Percentiles rank a stretch among this genome's conserved stretches.
phyloP scores from a whole-genome alignment of 2,113 vertebrate genomes.

The Daboia siamensis region DNA sequence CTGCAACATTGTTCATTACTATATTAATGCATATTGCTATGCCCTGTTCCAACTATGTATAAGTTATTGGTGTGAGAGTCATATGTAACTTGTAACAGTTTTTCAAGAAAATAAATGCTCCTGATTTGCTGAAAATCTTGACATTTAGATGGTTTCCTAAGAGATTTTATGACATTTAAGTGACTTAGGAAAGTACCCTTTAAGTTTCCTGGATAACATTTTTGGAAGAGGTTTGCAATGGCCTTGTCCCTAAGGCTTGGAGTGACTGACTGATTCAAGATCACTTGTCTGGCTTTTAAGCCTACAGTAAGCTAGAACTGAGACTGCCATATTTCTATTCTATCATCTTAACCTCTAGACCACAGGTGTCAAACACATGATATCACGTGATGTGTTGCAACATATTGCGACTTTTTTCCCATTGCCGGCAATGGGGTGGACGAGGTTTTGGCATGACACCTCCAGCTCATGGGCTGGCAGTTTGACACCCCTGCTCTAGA shows the following conservation, averaged over 20 bases:
- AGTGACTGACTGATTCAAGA: background rate
- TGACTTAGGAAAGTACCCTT: background rate
- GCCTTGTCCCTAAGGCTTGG: background rate
- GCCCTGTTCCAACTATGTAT: background rate
- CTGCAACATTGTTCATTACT: background rate
- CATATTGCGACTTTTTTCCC: too few relatives aligned
- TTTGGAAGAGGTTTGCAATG: background rate
- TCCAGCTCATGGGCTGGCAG: too few relatives aligned
- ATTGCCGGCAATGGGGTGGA: too few relatives aligned
- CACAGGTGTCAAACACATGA: too few relatives aligned
- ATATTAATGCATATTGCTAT: background rate
- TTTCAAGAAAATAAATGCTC: background rate
- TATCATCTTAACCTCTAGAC: background rate
- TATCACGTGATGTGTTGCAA: too few relatives aligned
- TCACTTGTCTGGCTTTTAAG: background rate
- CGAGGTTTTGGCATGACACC: too few relatives aligned
- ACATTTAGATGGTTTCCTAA: background rate
- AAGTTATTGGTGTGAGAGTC: background rate
- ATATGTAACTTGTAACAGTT: background rate
- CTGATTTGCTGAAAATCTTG: background rate
- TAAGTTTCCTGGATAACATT: background rate
- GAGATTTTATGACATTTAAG: background rate
- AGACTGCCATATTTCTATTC: background rate
- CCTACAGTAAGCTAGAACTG: background rate
- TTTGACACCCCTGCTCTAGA: background rate